Conservation (phyloP, 2,888 invertebrate genomes). For the Pyralis farinalis region DNA sequence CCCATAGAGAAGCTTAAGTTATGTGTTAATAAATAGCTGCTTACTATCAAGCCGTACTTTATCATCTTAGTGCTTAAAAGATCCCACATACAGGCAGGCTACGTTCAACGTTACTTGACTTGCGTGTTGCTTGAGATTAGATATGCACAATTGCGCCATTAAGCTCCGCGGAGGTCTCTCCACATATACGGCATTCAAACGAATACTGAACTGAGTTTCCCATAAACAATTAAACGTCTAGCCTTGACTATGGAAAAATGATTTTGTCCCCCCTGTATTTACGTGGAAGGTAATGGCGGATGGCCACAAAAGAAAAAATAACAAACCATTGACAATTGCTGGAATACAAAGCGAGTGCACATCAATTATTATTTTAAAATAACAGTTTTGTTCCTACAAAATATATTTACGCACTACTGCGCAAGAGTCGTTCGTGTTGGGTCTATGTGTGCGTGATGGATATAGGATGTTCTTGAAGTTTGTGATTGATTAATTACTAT, state of each 20-base stretch:
- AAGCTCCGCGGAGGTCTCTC: no score
- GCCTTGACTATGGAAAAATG: conserved; percentile 34
- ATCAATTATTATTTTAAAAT: conserved; percentile 79
- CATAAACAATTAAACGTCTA: conserved; percentile 3
- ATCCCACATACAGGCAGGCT: no score
- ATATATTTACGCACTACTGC: conserved; percentile 72
- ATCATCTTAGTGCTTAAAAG: no score
- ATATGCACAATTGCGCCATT: no score
- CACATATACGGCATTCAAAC: background rate
- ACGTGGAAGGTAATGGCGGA: conserved; percentile 42
- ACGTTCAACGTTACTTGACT: no score
- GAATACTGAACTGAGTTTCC: conserved; percentile 2
- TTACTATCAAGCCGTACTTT: no score
- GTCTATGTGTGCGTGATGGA: conserved; percentile 26
- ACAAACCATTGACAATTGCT: conserved; percentile 57
- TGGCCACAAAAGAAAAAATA: conserved; percentile 52
- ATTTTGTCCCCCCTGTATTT: conserved; percentile 32
- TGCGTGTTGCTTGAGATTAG: no score
- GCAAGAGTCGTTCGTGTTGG: conserved; percentile 23
- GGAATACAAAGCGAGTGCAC: conserved; percentile 48
- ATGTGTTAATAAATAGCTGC: no score
- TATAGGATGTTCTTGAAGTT: conserved; percentile 61
- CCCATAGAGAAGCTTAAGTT: no score
- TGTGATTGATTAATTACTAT: conserved; percentile 60
- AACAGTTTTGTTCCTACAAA: conserved; percentile 79